Base-by-base conservation (phyloP, 1,140 invertebrate species). In the Drosophila yakuba region DNA sequence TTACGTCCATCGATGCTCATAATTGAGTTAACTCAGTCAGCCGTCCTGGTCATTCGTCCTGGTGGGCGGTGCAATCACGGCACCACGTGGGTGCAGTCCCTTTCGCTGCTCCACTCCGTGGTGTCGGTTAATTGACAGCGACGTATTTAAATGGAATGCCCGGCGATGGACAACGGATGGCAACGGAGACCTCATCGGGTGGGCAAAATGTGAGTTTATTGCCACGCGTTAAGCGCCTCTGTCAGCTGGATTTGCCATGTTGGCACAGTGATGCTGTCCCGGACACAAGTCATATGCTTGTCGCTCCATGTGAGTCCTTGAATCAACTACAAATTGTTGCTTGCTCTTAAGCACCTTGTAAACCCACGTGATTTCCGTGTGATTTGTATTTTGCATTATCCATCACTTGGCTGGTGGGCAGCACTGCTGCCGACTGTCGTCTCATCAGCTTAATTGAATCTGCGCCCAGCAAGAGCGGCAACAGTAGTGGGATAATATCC, bases 381-480 rank as follows among this genome's bases (percentile, higher is more conserved):
- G 17, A 45, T 20, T 45, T 45, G 12, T 39, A 38, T 59, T 35
- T 15, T 1, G 11, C 6, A 12, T 28, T 38, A 5, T 41, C 6
- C 36, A 41, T 11, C 5, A 51, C 23, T 20, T 15, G 10, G 36
- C 44, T 20, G 7, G 5, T 20, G 51, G 38, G 15, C 54, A 59
- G 1, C 47, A 38, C 45, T 55, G 39, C 8, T 45, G 48, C 23
- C 62, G 39, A 8, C 68, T 14, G 76, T 88, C 84, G 60, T 88
- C 89, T 89, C 84, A 88, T 88, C 84, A 89, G 77, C 58, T 80
- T 84, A 88, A 88, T 88, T 88, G 84, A 84, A 88, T 89, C 83
- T 67, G 64, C 57, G 67, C 62, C 50, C 72, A 35, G 44, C 57
- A 67, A 45, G 35, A 59, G 12, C 17, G 14, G 38, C 35, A 50